These are phyloP conservation scores for Loris lydekkerianus DNA, from an alignment of 2,797 vertebrate species.

Conservation along the genomic window DNA sequence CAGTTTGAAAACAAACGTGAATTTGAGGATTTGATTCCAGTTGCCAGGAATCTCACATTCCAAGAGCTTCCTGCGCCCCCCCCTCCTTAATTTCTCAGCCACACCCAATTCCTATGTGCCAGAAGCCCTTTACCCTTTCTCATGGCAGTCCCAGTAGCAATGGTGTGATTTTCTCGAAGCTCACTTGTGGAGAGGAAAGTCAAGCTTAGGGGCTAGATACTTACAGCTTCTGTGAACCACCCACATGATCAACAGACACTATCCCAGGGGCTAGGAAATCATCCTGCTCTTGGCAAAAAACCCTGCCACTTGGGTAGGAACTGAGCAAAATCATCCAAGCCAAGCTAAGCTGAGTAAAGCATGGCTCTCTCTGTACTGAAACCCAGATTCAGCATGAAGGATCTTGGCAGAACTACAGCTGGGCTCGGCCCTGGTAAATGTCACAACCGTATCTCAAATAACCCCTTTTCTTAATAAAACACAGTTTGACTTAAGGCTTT, in stretches of 20 bases:
- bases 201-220: conserved; percentile 83
- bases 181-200: conserved; percentile 63
- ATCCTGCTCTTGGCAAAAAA: conserved; percentile 84
- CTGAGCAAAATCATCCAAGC: conserved; percentile 84
- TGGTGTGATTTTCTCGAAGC: conserved; percentile 62
- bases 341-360: conserved; percentile 82
- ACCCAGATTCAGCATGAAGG: conserved; percentile 85
- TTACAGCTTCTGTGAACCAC: conserved; percentile 86
- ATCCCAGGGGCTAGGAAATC: conserved; percentile 77
- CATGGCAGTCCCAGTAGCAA: not conserved
- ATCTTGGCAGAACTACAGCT: conserved; percentile 84
- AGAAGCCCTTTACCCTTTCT: not conserved
- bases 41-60: conserved; percentile 31
- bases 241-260: conserved; percentile 83
- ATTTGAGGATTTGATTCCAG: conserved; percentile 2
- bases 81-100: not conserved
- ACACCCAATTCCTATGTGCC: not conserved
- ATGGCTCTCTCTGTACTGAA: conserved; percentile 81
- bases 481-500: conserved; percentile 76
- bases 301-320: conserved; percentile 81
- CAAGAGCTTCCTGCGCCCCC: conserved; percentile 11
- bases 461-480: conserved; percentile 78
- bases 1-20: not conserved
- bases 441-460: conserved; percentile 76
- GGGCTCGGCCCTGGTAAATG: conserved; percentile 65